phyloP scores from a whole-genome alignment of 2,888 invertebrate genomes.

The Philereme vetulata region DNA sequence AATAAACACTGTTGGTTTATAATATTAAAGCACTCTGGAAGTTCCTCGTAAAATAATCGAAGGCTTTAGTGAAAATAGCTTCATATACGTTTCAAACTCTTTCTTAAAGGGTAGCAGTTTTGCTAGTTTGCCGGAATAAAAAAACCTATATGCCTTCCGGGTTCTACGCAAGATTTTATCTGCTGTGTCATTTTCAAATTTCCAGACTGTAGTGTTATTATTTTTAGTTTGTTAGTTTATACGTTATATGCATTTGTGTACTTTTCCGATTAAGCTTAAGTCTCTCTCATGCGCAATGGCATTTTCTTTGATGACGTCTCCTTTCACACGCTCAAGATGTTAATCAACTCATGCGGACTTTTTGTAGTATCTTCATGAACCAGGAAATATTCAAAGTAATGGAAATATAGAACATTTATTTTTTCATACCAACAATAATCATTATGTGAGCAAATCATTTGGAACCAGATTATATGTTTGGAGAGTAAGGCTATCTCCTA shows the following conservation, averaged over 20 bases:
- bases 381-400: constrained; percentile 55
- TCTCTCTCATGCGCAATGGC: constrained; percentile 45
- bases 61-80: constrained; percentile 7
- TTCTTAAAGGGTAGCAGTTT: not conserved
- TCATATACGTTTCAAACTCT: constrained; percentile 2
- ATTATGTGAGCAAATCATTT: constrained; percentile 37
- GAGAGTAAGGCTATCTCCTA: constrained; percentile 16
- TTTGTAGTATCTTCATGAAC: constrained; percentile 59
- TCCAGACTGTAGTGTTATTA: no score
- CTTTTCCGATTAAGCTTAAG: constrained; percentile 36
- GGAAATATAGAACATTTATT: constrained; percentile 42
- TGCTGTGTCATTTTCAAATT: no score
- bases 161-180: not conserved
- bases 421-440: constrained; percentile 43
- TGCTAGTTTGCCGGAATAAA: not conserved
- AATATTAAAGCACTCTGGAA: constrained; percentile 21
- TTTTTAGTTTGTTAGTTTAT: no score
- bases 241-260: constrained; percentile 28
- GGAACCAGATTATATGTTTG: constrained; percentile 24
- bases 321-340: constrained; percentile 70
- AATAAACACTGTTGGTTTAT: constrained; percentile 28
- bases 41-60: constrained; percentile 13
- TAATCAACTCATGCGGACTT: constrained; percentile 61
- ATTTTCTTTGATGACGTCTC: constrained; percentile 56
- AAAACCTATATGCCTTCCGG: not conserved